Base-by-base conservation (phyloP, 2,113 vertebrate genomes). In the Rafetus swinhoei region DNA sequence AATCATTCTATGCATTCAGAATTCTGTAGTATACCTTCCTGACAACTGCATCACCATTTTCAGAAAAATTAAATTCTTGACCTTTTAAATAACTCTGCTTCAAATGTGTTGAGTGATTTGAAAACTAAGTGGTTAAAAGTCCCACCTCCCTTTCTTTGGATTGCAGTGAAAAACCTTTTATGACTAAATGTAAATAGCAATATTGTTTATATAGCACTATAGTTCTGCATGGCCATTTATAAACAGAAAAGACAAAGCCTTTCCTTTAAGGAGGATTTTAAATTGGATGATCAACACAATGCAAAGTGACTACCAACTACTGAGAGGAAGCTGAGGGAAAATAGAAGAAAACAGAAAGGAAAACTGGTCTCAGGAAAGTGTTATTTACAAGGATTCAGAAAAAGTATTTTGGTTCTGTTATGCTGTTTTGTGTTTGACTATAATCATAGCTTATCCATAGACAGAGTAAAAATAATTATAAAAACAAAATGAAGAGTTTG, bases 401-500 rank as follows among this genome's bases (percentile, higher is more conserved):
- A 57, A 57, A 57, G 6, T 16, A 1, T n/a, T 87, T 79, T 81
- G 7, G 9, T 84, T 69, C 45, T 5, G 65, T 18, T 19, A n/a
- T 72, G 59, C 24, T 27, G 27, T 27, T 29, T 29, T 60, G 59
- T 60, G 57, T 59, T 27, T 29, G 25, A 60, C 6, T 60, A 12
- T 12, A 60, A 35, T 69, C 14, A 15, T 19, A n/a, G 18, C 15
- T n/a, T n/a, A 18, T 13, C 14, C 7, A n/a, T 8, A 29, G n/a
- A n/a, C 18, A 72, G 18, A 56, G 57, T 91, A 79, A 72, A 32
- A 72, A 35, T 19, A n/a, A n/a, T 18, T 11, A 35, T 86, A 6
- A 85, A 2, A 35, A 1, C 0, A 74, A 62, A 27, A 1, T 2
- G 62, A 82, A 93, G 18, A 0, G 2, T 82, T 72, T 35, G 10